Conservation (phyloP, 2,113 vertebrate species). For the Xenotilapia leptura region DNA sequence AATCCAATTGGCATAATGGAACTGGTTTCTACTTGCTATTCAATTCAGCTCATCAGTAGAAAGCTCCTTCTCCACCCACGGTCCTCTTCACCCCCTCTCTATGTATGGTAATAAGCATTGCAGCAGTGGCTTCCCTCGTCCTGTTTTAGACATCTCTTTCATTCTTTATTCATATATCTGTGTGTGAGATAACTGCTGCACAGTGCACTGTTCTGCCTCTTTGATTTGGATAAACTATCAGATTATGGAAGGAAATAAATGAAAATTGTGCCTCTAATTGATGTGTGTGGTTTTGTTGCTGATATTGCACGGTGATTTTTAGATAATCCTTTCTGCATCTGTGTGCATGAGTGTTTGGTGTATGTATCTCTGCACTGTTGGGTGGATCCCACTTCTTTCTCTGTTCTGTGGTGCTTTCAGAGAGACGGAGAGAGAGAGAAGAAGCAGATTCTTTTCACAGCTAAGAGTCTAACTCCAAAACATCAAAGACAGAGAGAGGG, state of each 20-base stretch:
- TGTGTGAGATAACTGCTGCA: not conserved
- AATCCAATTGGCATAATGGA: conserved; percentile 28
- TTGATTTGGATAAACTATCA: not conserved
- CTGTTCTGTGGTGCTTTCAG: not conserved
- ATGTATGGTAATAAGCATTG: conserved; percentile 55
- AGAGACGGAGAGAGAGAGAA: not conserved
- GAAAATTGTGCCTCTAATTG: not conserved
- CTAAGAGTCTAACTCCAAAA: conserved; percentile 60
- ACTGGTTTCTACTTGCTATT: conserved; percentile 44
- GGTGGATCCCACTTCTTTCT: conserved; percentile 32
- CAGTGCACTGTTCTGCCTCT: not conserved
- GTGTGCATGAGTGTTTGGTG: not conserved
- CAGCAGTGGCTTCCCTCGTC: conserved; percentile 53
- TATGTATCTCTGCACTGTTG: not conserved
- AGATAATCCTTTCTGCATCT: not conserved
- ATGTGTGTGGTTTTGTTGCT: not conserved
- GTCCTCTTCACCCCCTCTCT: conserved; percentile 8
- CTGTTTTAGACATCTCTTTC: conserved; percentile 24
- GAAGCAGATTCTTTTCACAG: conserved; percentile 21
- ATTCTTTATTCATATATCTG: conserved; percentile 49
- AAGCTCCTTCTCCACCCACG: conserved; percentile 32
- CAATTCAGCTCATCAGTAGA: conserved; percentile 35
- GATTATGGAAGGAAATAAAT: not conserved
- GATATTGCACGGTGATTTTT: not conserved
- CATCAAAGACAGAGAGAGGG: conserved; percentile 58